Conservation (phyloP, 2,797 vertebrate genomes). For the Astyanax mexicanus region DNA sequence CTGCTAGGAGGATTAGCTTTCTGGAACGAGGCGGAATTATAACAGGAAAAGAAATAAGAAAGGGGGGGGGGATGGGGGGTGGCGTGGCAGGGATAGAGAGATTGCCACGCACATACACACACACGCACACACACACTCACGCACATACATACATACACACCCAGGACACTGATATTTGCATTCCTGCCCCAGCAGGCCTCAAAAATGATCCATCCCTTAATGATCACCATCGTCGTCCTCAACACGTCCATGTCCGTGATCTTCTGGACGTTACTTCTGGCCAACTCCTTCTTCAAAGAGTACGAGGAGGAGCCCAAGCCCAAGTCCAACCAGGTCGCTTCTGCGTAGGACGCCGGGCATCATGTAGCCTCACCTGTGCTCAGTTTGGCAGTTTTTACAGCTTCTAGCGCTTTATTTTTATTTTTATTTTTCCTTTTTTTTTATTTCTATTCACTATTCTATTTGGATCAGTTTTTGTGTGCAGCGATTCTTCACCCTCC, state of each 20-base stretch:
- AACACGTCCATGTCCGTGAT: slow-evolving; percentile 71
- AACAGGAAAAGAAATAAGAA: slow-evolving; percentile 43
- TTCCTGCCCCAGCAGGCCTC: background rate
- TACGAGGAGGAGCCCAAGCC: slow-evolving; percentile 64
- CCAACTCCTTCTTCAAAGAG: slow-evolving; percentile 68
- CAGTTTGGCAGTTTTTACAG: background rate
- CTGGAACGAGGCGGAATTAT: slow-evolving; percentile 47
- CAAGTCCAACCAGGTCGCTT: slow-evolving; percentile 60
- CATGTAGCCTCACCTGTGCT: background rate
- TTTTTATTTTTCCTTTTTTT: background rate
- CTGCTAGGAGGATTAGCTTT: slow-evolving; percentile 37
- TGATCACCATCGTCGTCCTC: slow-evolving; percentile 69
- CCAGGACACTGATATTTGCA: slow-evolving; percentile 12
- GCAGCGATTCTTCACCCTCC: background rate
- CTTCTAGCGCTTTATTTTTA: slow-evolving; percentile 2
- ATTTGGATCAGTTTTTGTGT: background rate
- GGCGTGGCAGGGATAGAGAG: slow-evolving; percentile 42
- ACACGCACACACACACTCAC: slow-evolving; percentile 26
- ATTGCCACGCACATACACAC: slow-evolving; percentile 20
- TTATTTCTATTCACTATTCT: background rate
- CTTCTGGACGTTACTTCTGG: slow-evolving; percentile 73
- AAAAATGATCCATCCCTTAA: slow-evolving; percentile 71
- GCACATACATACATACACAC: slow-evolving; percentile 16
- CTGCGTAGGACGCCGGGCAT: slow-evolving; percentile 59
- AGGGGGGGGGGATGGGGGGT: slow-evolving; percentile 29